These are phyloP conservation scores for Argyrosomus japonicus DNA, from an alignment of 2,113 vertebrate species.

Conservation along the genomic window DNA sequence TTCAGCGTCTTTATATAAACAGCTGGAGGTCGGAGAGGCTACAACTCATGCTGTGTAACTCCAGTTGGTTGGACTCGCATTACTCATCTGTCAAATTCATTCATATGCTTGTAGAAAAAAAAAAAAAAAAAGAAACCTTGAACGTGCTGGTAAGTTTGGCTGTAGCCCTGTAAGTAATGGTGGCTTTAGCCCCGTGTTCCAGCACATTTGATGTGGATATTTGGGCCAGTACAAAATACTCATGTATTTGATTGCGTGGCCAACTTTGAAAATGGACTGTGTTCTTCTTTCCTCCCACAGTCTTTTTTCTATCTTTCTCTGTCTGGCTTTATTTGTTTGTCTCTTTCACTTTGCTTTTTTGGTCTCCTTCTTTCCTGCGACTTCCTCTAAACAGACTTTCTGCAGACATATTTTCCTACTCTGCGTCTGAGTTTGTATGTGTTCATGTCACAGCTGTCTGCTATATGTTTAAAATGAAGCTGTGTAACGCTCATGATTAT, in stretches of 20 bases:
- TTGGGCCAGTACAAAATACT: constrained; percentile 9
- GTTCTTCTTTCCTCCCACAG: constrained; percentile 43
- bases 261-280: constrained; percentile 55
- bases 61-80: constrained; percentile 2
- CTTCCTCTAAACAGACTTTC: constrained; percentile 50
- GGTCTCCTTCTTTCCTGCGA: constrained; percentile 21
- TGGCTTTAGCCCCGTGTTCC: constrained; percentile 27
- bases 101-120: constrained; percentile 37
- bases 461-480: constrained; percentile 12
- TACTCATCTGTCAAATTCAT: constrained; percentile 65
- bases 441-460: constrained; percentile 19
- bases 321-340: constrained; percentile 20
- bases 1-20: constrained; percentile 37
- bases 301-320: constrained; percentile 51
- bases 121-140: constrained; percentile 9
- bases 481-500: neutral
- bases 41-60: neutral
- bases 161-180: constrained; percentile 18
- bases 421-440: constrained; percentile 20
- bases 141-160: constrained; percentile 27
- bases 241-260: constrained; percentile 47
- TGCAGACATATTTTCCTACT: constrained; percentile 42
- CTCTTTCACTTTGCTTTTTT: constrained; percentile 10
- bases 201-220: constrained; percentile 50
- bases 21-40: constrained; percentile 27